A percentile compares a stretch with the other conserved stretches of the same genome.
phyloP scores from a whole-genome alignment of 2,113 vertebrate species.

The Ardeotis arabs region DNA sequence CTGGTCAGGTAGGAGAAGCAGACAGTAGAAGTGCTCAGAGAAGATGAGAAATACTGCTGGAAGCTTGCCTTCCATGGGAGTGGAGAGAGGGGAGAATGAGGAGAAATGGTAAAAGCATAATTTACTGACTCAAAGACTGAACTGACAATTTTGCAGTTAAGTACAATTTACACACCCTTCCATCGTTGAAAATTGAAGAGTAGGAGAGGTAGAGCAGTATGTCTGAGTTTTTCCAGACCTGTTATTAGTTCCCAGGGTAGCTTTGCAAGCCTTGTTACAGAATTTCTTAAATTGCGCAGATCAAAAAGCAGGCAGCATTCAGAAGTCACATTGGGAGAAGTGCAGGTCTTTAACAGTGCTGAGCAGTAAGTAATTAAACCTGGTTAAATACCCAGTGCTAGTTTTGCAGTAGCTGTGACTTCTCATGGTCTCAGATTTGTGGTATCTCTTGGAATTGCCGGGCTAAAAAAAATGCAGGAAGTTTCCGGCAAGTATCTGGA shows the following conservation, averaged over 20 bases:
- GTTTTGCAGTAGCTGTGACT: neutral
- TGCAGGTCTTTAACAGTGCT: neutral
- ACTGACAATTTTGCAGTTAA: slow-evolving; percentile 52
- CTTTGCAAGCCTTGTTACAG: neutral
- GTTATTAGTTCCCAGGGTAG: slow-evolving; percentile 42
- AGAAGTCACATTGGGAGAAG: neutral
- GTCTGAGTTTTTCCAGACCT: slow-evolving; percentile 46
- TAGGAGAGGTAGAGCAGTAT: neutral
- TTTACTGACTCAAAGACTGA: slow-evolving; percentile 21
- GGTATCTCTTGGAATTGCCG: neutral
- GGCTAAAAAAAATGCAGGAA: neutral
- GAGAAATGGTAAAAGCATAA: neutral
- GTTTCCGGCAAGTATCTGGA: neutral
- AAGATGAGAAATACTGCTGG: neutral
- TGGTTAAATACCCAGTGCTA: neutral
- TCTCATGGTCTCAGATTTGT: neutral
- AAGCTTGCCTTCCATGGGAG: neutral
- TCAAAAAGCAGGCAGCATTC: neutral
- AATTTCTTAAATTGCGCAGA: neutral
- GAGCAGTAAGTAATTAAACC: slow-evolving; percentile 10
- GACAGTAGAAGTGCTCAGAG: neutral
- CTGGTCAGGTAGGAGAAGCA: neutral
- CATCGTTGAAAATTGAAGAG: slow-evolving; percentile 22
- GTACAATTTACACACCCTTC: slow-evolving; percentile 36
- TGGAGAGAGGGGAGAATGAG: neutral